phyloP scores from a whole-genome alignment of 2,888 invertebrate genomes.

The Xestia xanthographa region DNA sequence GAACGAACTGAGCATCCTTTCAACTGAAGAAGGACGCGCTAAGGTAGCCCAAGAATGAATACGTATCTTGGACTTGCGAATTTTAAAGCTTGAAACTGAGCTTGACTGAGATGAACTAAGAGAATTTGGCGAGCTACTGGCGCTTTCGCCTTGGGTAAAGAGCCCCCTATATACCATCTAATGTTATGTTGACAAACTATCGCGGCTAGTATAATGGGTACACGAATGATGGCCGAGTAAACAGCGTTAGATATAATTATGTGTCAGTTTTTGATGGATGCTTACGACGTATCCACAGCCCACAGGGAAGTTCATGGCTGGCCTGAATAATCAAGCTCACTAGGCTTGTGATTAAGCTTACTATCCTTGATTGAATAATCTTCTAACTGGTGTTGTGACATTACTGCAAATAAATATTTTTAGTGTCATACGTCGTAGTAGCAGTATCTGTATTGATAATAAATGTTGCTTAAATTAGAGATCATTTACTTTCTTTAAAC shows the following conservation, averaged over 20 bases:
- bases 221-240: constrained; percentile 36
- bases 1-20: not conserved
- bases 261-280: constrained; percentile 59
- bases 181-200: constrained; percentile 10
- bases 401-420: not conserved
- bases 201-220: constrained; percentile 6
- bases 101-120: too few relatives aligned
- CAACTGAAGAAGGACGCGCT: not conserved
- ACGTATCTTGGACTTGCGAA: not conserved
- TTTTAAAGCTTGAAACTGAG: not conserved
- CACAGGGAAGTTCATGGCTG: constrained; percentile 18
- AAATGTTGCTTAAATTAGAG: not conserved
- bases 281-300: constrained; percentile 18
- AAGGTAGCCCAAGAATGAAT: not conserved
- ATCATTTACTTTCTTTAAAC: not conserved
- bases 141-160: not conserved
- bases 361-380: not conserved
- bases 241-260: constrained; percentile 47
- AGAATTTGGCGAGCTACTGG: not conserved
- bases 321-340: constrained; percentile 22
- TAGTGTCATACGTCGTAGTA: not conserved
- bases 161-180: constrained; percentile 9
- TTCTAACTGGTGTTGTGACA: not conserved
- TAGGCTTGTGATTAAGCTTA: not conserved
- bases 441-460: not conserved